Percentiles rank a stretch among this genome's conserved stretches.
phyloP scores from a whole-genome alignment of 2,888 invertebrate genomes.

The Dicycla oo region DNA sequence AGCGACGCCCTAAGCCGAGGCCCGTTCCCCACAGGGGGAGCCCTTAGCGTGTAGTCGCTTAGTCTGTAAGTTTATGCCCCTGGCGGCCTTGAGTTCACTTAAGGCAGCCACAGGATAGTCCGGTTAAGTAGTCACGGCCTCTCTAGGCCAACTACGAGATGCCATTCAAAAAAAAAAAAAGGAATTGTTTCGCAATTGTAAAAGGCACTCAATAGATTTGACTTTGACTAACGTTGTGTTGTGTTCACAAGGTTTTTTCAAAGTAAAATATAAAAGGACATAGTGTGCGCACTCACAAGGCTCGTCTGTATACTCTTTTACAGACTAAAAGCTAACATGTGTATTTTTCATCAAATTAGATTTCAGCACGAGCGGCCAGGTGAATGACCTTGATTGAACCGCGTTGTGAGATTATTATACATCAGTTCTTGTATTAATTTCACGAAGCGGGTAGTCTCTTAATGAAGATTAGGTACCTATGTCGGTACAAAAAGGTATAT shows the following conservation, averaged over 20 bases:
- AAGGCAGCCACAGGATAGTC: no score
- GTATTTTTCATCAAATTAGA: constrained; percentile 13
- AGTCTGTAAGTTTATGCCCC: no score
- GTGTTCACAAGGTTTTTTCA: no score
- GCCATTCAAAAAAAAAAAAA: no score
- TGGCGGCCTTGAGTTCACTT: no score
- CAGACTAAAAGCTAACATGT: neutral
- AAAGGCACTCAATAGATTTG: neutral
- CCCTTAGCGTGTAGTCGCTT: no score
- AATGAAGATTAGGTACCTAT: constrained; percentile 30
- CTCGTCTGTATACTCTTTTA: neutral
- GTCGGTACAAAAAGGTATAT: constrained; percentile 15
- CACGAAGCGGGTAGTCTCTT: constrained; percentile 17
- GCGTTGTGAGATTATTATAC: constrained; percentile 34
- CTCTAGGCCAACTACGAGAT: no score
- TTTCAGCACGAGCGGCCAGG: constrained; percentile 4
- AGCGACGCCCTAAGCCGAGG: no score
- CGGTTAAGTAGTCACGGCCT: no score
- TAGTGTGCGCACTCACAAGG: neutral
- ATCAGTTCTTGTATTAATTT: constrained; percentile 45
- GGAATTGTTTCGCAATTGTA: neutral
- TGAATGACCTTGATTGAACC: constrained; percentile 29
- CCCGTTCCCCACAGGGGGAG: no score
- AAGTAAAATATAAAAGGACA: no score
- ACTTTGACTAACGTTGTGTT: neutral